Evolutionary conservation across 2,113 vertebrate genomes (phyloP), one percentile per base, ranked within the genome.

Genomic region (Alexandromys fortis): DNA sequence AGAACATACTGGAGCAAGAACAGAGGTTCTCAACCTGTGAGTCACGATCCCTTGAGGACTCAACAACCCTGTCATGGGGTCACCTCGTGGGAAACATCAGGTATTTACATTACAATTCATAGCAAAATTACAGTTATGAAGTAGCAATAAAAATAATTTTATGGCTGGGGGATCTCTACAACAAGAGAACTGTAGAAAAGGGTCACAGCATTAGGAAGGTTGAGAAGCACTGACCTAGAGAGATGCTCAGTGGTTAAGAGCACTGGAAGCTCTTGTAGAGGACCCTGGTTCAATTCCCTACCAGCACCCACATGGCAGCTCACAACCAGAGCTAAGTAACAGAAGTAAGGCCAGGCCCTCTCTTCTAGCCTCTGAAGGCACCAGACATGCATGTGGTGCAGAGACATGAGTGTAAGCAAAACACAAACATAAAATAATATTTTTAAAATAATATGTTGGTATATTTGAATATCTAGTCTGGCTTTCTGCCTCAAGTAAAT

Each of bases 401-500:
- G n/a, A 83, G 24, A 63, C 24, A 65, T 63, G 42, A 38, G 30
- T 65, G 38, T 30, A 85, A 65, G n/a, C 14, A 28, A 85, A 85
- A 85, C 14, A 42, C 7, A 38, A 83, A 83, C 26, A 85, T 42
- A 85, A 85, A 65, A 63, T 83, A 63, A 11, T 83, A 63, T 65
- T 28, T 82, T 85, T 11, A 88, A 63, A 63, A 28, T n/a, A 88
- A 81, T 45, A 35, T 70, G 68, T 21, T 86, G 58, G 14, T 86
- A 91, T 35, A 88, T 45, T 65, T 6, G 89, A 88, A 82, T 72
- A 95, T 45, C 73, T 91, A 92, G 89, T 76, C 49, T 97, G 42
- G 78, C 42, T 85, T 89, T 92, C 26, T 87, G 26, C 42, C 92
- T 97, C n/a, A 91, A 95, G 33, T 35, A 77, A 38, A 7, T 86